phyloP scores from a whole-genome alignment of 2,797 vertebrate genomes.

The Urophycis tenuis region DNA sequence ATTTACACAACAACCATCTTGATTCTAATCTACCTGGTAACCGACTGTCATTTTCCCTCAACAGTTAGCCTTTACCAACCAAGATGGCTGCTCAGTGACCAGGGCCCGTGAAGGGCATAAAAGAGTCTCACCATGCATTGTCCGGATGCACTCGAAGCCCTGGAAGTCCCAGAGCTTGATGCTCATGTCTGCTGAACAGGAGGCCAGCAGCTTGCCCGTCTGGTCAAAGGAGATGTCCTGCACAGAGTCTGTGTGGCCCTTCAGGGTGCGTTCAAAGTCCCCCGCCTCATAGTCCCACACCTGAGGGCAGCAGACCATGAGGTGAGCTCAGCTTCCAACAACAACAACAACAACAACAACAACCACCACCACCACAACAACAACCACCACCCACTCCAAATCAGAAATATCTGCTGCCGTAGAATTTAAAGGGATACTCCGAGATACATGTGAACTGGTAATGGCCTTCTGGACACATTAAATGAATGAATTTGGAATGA shows the following conservation, averaged over 20 bases:
- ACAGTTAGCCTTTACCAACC: neutral
- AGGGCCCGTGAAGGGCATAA: neutral
- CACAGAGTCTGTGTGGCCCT: conserved; percentile 98
- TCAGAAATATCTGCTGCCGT: neutral
- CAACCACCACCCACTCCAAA: neutral
- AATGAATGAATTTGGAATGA: no score
- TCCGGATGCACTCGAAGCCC: conserved; percentile 97
- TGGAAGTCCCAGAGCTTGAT: conserved; percentile 99
- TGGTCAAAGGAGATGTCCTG: conserved; percentile 99
- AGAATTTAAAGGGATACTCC: no score
- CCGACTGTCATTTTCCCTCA: neutral
- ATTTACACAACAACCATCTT: neutral
- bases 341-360: no score
- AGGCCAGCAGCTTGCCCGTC: conserved; percentile 94
- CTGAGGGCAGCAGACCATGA: conserved; percentile 59
- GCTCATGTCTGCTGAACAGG: conserved; percentile 99
- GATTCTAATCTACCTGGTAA: neutral
- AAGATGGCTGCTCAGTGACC: neutral
- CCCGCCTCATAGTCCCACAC: conserved; percentile 99
- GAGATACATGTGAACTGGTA: no score
- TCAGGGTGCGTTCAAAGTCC: conserved; percentile 97
- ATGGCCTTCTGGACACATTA: no score
- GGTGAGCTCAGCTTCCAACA: neutral
- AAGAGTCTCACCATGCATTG: conserved; percentile 90
- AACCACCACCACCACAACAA: no score